These are phyloP conservation scores for Cyrtonyx montezumae DNA, from an alignment of 2,113 vertebrate genomes.

Conservation along the genomic window DNA sequence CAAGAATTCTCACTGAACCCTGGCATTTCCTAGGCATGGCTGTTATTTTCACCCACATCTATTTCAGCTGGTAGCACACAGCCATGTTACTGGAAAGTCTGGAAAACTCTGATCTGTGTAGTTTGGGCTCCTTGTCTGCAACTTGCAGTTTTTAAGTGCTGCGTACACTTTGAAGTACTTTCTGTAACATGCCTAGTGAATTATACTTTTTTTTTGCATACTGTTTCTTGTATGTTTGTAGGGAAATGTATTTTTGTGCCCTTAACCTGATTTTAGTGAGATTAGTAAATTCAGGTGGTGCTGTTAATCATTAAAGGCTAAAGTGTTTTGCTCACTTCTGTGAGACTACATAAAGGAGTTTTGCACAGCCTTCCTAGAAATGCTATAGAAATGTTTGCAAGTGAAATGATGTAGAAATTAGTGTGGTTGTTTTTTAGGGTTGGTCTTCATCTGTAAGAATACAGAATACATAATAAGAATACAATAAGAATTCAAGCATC, in stretches of 20 bases:
- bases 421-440: background rate
- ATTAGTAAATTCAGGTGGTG: background rate
- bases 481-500: background rate
- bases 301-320: background rate
- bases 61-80: constrained; percentile 32
- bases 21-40: constrained; percentile 40
- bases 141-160: background rate
- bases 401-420: background rate
- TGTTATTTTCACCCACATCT: background rate
- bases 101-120: background rate
- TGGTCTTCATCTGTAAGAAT: too few relatives aligned
- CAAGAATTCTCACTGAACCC: constrained; percentile 42
- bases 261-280: background rate
- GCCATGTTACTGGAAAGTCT: constrained; percentile 10
- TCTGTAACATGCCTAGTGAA: background rate
- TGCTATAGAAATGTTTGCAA: background rate
- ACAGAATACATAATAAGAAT: background rate
- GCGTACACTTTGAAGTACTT: background rate
- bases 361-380: background rate
- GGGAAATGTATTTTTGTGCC: background rate
- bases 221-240: background rate
- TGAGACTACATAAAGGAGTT: background rate
- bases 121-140: background rate
- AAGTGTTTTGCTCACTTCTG: background rate
- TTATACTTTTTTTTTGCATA: background rate